phyloP scores from a whole-genome alignment of 2,888 invertebrate species.

The Conus canariensis region DNA sequence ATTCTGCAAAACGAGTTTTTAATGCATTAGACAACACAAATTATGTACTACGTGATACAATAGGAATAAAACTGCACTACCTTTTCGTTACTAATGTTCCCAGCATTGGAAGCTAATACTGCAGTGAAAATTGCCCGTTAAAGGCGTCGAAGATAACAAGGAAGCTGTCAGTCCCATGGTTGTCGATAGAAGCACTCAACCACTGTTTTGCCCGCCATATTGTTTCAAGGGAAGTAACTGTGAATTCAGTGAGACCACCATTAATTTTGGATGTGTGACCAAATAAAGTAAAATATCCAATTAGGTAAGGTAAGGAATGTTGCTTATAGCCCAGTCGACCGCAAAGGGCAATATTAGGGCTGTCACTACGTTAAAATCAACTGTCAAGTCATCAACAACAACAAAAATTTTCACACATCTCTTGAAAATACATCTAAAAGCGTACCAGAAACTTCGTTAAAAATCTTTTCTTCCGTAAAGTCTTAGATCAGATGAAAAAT shows the following conservation, averaged over 20 bases:
- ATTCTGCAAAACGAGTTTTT: no score
- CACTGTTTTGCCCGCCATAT: conserved; percentile 26
- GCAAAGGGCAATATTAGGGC: no score
- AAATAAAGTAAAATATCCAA: no score
- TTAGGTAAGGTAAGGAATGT: no score
- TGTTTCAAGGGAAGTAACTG: conserved; percentile 28
- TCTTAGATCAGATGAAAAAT: no score
- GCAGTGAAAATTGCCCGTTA: not conserved
- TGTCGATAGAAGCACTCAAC: not conserved
- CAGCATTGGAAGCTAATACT: not conserved
- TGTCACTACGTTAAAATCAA: not conserved
- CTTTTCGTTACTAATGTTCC: not conserved
- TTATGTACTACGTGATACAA: no score
- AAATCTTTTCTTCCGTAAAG: no score
- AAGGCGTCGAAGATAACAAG: not conserved
- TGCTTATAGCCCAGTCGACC: no score
- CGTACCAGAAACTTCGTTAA: no score
- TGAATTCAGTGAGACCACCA: not conserved
- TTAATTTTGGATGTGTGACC: not conserved
- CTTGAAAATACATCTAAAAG: no score
- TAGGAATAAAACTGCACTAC: not conserved
- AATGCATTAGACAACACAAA: no score
- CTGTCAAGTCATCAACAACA: not conserved
- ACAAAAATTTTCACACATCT: no score
- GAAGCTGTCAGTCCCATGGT: not conserved